Conservation (phyloP, 2,113 vertebrate genomes). For the Lasiurus borealis region DNA sequence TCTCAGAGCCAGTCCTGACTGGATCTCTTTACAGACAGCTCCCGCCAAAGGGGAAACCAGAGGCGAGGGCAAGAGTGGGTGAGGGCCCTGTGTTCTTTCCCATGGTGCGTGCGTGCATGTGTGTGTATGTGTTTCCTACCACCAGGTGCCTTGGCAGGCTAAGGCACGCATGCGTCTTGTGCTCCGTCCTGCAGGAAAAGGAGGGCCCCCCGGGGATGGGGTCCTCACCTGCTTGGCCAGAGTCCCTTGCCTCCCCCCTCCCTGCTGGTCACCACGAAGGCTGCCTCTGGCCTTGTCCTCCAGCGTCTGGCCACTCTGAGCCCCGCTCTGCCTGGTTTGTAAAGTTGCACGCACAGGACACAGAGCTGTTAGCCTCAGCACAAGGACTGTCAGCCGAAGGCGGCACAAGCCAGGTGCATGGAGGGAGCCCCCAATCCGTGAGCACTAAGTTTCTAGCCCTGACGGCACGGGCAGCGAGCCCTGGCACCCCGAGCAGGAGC, state of each 20-base stretch:
- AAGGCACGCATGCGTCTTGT: neutral
- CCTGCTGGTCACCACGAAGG: neutral
- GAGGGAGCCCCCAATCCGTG: neutral
- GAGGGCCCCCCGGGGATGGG: neutral
- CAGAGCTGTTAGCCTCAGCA: neutral
- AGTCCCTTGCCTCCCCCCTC: neutral
- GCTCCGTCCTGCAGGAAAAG: neutral
- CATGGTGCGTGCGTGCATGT: neutral
- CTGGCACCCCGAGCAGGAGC: no score
- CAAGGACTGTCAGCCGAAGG: neutral
- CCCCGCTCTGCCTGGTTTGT: neutral
- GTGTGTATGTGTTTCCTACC: neutral
- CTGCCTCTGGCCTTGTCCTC: neutral
- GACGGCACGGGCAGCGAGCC: neutral
- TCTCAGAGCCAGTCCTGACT: neutral
- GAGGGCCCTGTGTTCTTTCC: neutral
- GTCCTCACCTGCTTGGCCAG: neutral
- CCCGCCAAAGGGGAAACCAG: no score
- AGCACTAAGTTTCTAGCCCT: neutral
- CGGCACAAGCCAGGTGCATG: neutral
- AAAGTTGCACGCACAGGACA: neutral
- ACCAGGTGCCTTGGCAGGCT: neutral
- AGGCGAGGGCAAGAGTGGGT: neutral
- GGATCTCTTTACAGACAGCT: neutral
- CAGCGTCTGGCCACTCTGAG: neutral